Percentiles rank a stretch among this genome's conserved stretches.
Conservation (phyloP, 2,797 vertebrate genomes). For the Caiman crocodilus region DNA sequence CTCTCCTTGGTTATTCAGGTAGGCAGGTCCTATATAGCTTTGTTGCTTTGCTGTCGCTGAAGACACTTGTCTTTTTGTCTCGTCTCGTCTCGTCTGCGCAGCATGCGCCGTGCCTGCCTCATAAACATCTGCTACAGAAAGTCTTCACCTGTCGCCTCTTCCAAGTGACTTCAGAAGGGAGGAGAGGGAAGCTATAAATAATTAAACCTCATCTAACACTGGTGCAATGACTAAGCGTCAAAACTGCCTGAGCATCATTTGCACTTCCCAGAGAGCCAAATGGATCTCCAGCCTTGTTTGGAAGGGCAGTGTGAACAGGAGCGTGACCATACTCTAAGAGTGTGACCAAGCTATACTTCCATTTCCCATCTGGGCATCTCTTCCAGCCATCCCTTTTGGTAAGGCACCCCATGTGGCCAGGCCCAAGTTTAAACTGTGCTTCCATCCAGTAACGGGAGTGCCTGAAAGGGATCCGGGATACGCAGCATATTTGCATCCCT, state of each 20-base stretch:
- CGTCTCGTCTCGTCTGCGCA: constrained; percentile 70
- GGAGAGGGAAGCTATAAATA: constrained; percentile 69
- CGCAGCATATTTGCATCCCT: not conserved
- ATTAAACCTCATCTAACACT: constrained; percentile 61
- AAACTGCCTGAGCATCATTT: constrained; percentile 59
- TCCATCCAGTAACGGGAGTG: accelerated
- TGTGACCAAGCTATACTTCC: not conserved
- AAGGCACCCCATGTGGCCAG: accelerated
- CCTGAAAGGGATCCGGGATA: accelerated
- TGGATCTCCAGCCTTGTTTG: constrained; percentile 48
- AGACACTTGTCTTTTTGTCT: constrained; percentile 37
- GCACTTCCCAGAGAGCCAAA: constrained; percentile 20
- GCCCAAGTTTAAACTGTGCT: not conserved
- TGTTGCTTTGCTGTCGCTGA: constrained; percentile 58
- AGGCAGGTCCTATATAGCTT: constrained; percentile 59
- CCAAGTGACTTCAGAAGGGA: constrained; percentile 69
- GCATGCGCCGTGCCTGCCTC: constrained; percentile 61
- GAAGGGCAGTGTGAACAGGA: not conserved
- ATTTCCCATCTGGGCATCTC: not conserved
- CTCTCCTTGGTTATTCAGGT: constrained; percentile 52
- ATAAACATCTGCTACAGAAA: constrained; percentile 64
- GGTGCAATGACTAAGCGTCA: constrained; percentile 57
- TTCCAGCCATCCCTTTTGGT: accelerated
- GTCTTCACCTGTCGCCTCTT: constrained; percentile 74
- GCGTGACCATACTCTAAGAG: not conserved